These are phyloP conservation scores for Nerophis lumbriciformis DNA, from an alignment of 2,113 vertebrate genomes.

Conservation along the genomic window DNA sequence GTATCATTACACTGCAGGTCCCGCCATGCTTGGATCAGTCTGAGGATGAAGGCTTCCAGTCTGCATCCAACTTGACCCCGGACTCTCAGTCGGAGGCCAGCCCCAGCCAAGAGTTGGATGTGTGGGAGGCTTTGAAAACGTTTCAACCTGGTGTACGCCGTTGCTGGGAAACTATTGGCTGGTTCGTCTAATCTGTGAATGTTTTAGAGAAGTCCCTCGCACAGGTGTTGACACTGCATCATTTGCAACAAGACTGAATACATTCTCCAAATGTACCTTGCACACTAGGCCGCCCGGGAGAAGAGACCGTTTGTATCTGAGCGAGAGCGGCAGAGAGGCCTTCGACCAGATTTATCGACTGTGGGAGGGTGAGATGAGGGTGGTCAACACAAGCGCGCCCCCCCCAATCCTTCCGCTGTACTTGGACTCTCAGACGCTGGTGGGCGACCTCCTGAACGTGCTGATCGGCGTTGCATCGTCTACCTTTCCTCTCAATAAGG, in stretches of 20 bases:
- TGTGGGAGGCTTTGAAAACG: conserved; percentile 86
- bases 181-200: conserved; percentile 60
- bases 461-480: conserved; percentile 89
- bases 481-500: conserved; percentile 85
- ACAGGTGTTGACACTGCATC: not conserved
- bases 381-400: conserved; percentile 68
- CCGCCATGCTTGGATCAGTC: conserved; percentile 88
- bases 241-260: not conserved
- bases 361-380: conserved; percentile 79
- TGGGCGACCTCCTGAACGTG: conserved; percentile 87
- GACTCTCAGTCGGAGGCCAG: conserved; percentile 92
- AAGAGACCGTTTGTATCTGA: conserved; percentile 84
- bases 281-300: conserved; percentile 82
- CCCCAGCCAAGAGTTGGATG: conserved; percentile 80
- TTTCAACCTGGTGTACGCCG: conserved; percentile 83
- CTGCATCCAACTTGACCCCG: conserved; percentile 93
- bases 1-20: conserved; percentile 68
- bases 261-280: not conserved
- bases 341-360: conserved; percentile 89
- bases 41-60: conserved; percentile 97
- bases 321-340: conserved; percentile 87
- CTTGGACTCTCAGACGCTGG: conserved; percentile 81
- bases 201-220: not conserved
- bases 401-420: conserved; percentile 73
- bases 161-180: conserved; percentile 95